These are phyloP conservation scores for Acleris cristana DNA, from an alignment of 2,888 invertebrate species.

Conservation along the genomic window DNA sequence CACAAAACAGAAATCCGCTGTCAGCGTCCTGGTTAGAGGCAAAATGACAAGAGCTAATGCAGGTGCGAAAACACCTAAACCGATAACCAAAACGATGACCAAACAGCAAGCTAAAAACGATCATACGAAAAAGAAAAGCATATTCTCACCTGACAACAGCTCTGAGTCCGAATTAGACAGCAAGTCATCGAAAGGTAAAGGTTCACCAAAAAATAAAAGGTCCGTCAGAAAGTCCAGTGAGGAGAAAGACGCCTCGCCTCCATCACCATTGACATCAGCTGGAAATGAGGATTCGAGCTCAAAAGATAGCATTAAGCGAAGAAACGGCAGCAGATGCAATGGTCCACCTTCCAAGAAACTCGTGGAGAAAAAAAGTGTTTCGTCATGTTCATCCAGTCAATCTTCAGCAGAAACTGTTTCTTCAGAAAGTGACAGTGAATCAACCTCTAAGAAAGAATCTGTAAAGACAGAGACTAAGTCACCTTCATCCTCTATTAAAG, in stretches of 20 bases:
- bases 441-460: conserved; percentile 63
- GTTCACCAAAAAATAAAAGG: conserved; percentile 63
- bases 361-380: conserved; percentile 70
- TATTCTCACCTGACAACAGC: conserved; percentile 91
- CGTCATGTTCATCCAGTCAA: conserved; percentile 76
- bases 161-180: conserved; percentile 76
- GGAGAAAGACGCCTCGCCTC: conserved; percentile 60
- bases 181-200: conserved; percentile 63
- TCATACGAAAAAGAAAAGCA: conserved; percentile 87
- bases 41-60: conserved; percentile 60
- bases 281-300: conserved; percentile 67
- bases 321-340: conserved; percentile 63
- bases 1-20: conserved; percentile 85
- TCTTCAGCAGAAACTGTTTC: conserved; percentile 76
- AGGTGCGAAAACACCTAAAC: conserved; percentile 75
- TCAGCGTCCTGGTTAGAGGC: conserved; percentile 85
- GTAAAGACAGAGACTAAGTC: conserved; percentile 68
- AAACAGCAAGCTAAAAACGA: conserved; percentile 38
- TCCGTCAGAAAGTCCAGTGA: conserved; percentile 70
- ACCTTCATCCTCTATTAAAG: conserved; percentile 58
- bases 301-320: conserved; percentile 66
- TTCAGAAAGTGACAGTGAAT: conserved; percentile 74
- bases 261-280: conserved; percentile 49
- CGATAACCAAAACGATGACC: conserved; percentile 49
- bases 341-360: conserved; percentile 74